Evolutionary conservation across 2,888 invertebrate genomes (phyloP).

Genomic region (Fissipunctia ypsillon): DNA sequence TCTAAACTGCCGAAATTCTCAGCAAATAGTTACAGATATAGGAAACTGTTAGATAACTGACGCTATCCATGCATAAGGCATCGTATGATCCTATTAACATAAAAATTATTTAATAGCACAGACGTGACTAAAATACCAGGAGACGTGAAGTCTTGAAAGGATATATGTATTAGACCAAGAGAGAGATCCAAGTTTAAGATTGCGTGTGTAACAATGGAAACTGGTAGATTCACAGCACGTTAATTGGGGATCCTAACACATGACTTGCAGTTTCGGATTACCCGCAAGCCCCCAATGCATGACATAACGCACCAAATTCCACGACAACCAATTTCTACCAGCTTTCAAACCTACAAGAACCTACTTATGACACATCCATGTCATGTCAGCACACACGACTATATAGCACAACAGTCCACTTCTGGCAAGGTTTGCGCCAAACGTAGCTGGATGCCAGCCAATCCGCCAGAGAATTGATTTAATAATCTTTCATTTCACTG

Average conservation of each 20-base stretch:
- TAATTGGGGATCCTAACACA: neutral
- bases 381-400: conserved; percentile 44
- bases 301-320: conserved; percentile 14
- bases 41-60: too few species aligned
- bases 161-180: neutral
- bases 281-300: neutral
- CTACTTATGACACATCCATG: conserved; percentile 42
- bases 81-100: too few species aligned
- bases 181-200: neutral
- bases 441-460: conserved; percentile 60
- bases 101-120: neutral
- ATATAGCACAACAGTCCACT: conserved; percentile 41
- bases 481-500: conserved; percentile 65
- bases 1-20: neutral
- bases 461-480: conserved; percentile 63
- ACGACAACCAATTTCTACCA: neutral
- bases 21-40: too few species aligned
- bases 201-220: neutral
- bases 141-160: neutral
- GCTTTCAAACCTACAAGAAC: conserved; percentile 26
- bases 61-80: too few species aligned
- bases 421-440: conserved; percentile 60
- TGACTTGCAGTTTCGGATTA: neutral
- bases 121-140: neutral
- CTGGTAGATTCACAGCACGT: neutral